These are phyloP conservation scores for Phoxinus dragarum DNA, from an alignment of 2,797 vertebrate genomes.

Conservation along the genomic window DNA sequence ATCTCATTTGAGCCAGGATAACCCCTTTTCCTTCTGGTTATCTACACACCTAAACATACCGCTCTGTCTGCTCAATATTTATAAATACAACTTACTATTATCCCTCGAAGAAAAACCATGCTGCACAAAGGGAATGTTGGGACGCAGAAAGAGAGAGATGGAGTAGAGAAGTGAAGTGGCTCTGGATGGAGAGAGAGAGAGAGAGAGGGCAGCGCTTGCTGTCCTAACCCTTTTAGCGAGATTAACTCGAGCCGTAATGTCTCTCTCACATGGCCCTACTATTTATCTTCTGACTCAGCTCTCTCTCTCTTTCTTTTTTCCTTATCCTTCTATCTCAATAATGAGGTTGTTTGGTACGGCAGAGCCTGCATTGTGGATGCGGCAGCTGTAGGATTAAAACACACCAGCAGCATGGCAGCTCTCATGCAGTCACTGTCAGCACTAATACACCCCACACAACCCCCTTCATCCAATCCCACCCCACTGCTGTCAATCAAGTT, in stretches of 20 bases:
- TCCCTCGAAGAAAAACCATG: conserved; percentile 58
- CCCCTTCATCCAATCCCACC: conserved; percentile 56
- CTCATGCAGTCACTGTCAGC: conserved; percentile 47
- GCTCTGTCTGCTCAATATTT: conserved; percentile 29
- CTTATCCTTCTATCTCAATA: conserved; percentile 45
- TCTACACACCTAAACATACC: conserved; percentile 51
- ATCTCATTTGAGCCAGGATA: conserved; percentile 17
- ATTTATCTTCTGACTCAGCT: conserved; percentile 79
- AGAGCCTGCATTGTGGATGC: conserved; percentile 39
- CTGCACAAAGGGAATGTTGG: conserved; percentile 69
- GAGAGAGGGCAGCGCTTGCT: conserved; percentile 66
- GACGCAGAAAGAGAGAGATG: conserved; percentile 30
- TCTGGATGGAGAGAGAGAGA: conserved; percentile 22
- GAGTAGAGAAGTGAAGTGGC: neutral
- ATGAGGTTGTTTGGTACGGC: conserved; percentile 49
- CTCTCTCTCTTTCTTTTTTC: conserved; percentile 37
- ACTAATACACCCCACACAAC: conserved; percentile 38
- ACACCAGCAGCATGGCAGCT: conserved; percentile 35
- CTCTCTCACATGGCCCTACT: conserved; percentile 62
- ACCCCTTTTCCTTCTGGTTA: conserved; percentile 50
- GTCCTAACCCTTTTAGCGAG: conserved; percentile 82
- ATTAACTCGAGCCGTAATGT: conserved; percentile 81
- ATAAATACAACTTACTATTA: conserved; percentile 40
- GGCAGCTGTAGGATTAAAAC: conserved; percentile 25
- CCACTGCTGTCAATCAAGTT: conserved; percentile 38